These are phyloP conservation scores for Pseudorasbora parva DNA, from an alignment of 2,113 vertebrate genomes.

Conservation along the genomic window DNA sequence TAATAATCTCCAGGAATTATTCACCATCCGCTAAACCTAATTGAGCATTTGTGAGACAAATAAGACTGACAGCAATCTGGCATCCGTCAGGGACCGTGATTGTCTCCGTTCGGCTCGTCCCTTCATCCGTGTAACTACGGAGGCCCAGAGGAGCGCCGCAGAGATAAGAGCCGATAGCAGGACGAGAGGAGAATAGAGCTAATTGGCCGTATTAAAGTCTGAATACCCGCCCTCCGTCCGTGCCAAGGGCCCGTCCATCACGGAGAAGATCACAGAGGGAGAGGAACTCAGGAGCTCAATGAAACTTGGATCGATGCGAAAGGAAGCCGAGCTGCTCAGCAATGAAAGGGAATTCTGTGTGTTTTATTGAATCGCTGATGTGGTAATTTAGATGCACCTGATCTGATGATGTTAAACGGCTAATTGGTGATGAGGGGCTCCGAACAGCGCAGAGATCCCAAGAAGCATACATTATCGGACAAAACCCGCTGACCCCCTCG, in stretches of 20 bases:
- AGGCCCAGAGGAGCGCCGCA: conserved; percentile 65
- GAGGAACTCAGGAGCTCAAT: conserved; percentile 52
- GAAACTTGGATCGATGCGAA: conserved; percentile 60
- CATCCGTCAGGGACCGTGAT: conserved; percentile 29
- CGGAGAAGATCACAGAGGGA: conserved; percentile 65
- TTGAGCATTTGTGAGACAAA: conserved; percentile 54
- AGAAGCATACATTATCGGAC: conserved; percentile 50
- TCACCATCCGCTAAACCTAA: conserved; percentile 41
- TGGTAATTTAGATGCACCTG: conserved; percentile 25
- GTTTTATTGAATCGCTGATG: conserved; percentile 36
- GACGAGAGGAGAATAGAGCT: conserved; percentile 78
- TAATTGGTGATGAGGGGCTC: conserved; percentile 36
- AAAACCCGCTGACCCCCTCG: conserved; percentile 54
- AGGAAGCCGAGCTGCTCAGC: conserved; percentile 41
- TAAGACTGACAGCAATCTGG: conserved; percentile 38
- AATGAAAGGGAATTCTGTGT: conserved; percentile 40
- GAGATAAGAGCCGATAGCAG: conserved; percentile 77
- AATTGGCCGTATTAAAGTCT: conserved; percentile 80
- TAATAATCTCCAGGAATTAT: conserved; percentile 45
- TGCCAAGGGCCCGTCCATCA: conserved; percentile 86
- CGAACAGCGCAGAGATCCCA: conserved; percentile 9
- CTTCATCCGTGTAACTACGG: conserved; percentile 52
- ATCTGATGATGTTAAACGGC: conserved; percentile 31
- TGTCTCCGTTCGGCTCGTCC: conserved; percentile 31
- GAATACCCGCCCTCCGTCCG: conserved; percentile 68